Base-by-base conservation (phyloP, 37 sponge, comb jelly and placozoan genomes). In the Halisarca cf. caerulea region DNA sequence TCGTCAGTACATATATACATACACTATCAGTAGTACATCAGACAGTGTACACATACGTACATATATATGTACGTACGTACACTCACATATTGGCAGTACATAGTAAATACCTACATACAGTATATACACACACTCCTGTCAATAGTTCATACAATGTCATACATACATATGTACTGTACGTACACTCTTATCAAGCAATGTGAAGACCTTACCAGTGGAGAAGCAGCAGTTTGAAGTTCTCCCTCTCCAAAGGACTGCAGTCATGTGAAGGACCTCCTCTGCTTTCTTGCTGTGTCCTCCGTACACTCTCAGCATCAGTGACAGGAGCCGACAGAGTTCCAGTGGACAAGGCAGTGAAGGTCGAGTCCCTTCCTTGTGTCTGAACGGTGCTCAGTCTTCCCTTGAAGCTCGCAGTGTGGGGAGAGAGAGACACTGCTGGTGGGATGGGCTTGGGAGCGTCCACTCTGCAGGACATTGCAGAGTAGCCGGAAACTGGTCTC, bases 201-300 rank as follows among this genome's bases (percentile, higher is more conserved):
- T n/a, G n/a, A 62, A 28, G 30, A 20, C 20, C 82, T 35, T 21
- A 81, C 82, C 62, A 37, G n/a, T 81, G n/a, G n/a, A 60, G 38
- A 28, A 81, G 82, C 8, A 60, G 82, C 0, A 60, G 23, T 33
- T 41, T 81, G 64, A 81, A 81, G 64, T 81, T 81, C 14, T 58
- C 62, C 25, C 27, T 81, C n/a, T 60, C 62, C 38, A 81, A 25
- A 37, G 82, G 82, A 24, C 82, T 81, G 45, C 45, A 41, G 30
- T 3, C 45, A n/a, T 38, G 42, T 74, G 77, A 2, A 21, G 42
- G 38, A 1, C 7, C 7, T 4, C 42, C 47, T 2, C 25, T 7
- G 23, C 42, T n/a, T 74, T 40, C 77, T 25, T 18, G 1, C 15
- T 42, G 42, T 2, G 23, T 40, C n/a, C 2, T 23, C 45, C 15